phyloP scores from a whole-genome alignment of 2,113 vertebrate species.

The Bujurquina vittata region DNA sequence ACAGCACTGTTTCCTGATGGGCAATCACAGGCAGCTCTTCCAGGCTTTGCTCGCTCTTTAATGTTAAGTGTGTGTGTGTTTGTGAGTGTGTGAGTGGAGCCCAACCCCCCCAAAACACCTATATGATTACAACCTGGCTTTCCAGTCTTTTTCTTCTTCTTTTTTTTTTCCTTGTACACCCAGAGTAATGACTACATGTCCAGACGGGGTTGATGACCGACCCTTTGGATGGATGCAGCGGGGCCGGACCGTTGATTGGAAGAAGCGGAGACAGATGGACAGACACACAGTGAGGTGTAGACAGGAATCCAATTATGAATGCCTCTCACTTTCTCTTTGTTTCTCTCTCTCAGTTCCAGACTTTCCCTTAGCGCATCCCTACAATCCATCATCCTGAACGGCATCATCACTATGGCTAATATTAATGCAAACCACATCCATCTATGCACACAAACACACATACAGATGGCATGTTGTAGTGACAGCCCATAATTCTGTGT shows the following conservation, averaged over 20 bases:
- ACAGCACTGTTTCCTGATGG: conserved; percentile 53
- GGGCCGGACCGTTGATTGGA: conserved; percentile 49
- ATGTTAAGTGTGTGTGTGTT: conserved; percentile 16
- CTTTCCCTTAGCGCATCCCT: conserved; percentile 6
- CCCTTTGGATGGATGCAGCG: conserved; percentile 47
- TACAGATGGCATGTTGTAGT: conserved; percentile 18
- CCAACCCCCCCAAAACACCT: conserved; percentile 27
- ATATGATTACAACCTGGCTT: conserved; percentile 46
- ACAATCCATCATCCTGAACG: conserved; percentile 42
- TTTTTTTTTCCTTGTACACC: conserved; percentile 33
- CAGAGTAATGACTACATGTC: conserved; percentile 38
- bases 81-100: conserved; percentile 1
- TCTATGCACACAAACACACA: not conserved
- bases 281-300: conserved; percentile 54
- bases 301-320: conserved; percentile 59
- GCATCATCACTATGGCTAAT: conserved; percentile 25
- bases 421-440: conserved; percentile 15
- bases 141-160: conserved; percentile 3
- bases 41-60: conserved; percentile 37
- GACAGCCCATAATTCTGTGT: conserved; percentile 51
- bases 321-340: conserved; percentile 17
- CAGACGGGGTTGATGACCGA: conserved; percentile 39
- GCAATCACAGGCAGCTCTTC: conserved; percentile 57
- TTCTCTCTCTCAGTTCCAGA: conserved; percentile 14
- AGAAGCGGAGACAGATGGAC: conserved; percentile 46